Evolutionary conservation across 2,113 vertebrate species (phyloP).

Genomic region (Anoplopoma fimbria): DNA sequence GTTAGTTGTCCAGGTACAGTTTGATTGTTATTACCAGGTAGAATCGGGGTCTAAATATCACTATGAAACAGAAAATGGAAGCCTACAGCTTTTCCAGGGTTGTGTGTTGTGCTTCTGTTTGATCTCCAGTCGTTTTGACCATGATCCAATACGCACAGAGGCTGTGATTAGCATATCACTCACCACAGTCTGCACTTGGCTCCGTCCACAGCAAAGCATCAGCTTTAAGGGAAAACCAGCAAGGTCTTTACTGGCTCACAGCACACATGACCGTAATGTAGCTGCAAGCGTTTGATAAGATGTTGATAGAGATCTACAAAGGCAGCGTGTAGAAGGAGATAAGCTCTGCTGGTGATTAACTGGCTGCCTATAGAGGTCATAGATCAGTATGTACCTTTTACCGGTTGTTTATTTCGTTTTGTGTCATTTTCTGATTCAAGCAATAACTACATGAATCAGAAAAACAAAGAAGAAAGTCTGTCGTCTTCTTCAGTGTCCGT

Average conservation of each 20-base stretch:
- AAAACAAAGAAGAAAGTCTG: not conserved
- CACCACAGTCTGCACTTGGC: constrained; percentile 44
- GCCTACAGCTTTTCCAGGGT: constrained; percentile 9
- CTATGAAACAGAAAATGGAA: constrained; percentile 5
- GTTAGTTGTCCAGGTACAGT: too few species aligned
- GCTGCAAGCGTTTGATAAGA: constrained; percentile 70
- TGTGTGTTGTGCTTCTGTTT: constrained; percentile 45
- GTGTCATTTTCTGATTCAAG: not conserved
- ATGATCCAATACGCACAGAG: constrained; percentile 42
- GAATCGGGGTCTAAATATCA: constrained; percentile 33
- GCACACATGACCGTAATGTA: constrained; percentile 34
- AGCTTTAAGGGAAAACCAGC: constrained; percentile 42
- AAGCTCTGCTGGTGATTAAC: constrained; percentile 38
- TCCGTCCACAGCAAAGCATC: constrained; percentile 42
- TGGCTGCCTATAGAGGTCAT: constrained; percentile 12
- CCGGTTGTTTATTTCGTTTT: not conserved
- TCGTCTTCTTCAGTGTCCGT: constrained; percentile 3
- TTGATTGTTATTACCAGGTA: too few species aligned
- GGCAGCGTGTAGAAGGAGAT: constrained; percentile 56
- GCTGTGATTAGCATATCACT: constrained; percentile 68
- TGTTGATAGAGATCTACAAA: constrained; percentile 53
- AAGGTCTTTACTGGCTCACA: constrained; percentile 52
- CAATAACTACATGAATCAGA: not conserved
- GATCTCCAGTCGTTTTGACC: constrained; percentile 61
- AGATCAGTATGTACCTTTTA: not conserved